Evolutionary conservation across 2,113 vertebrate genomes (phyloP).

Genomic region (Physeter macrocephalus): DNA sequence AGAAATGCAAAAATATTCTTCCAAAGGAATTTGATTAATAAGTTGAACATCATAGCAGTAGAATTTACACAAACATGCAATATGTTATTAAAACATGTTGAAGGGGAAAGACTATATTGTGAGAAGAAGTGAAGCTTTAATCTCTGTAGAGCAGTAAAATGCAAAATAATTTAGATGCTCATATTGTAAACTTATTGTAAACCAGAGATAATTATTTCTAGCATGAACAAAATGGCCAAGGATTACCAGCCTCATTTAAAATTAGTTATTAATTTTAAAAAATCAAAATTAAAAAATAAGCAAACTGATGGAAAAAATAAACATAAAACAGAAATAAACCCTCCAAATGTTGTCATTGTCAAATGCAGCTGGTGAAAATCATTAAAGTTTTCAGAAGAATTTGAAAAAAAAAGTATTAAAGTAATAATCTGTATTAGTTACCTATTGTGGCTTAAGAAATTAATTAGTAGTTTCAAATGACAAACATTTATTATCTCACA

Average conservation of each 20-base stretch:
- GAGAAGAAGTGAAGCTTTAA: background rate
- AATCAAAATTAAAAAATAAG: background rate
- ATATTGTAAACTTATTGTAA: background rate
- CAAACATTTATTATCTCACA: background rate
- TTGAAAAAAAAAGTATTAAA: background rate
- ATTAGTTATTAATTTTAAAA: background rate
- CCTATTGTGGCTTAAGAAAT: background rate
- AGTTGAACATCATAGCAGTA: background rate
- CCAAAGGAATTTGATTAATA: background rate
- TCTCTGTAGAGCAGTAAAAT: background rate
- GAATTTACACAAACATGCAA: background rate
- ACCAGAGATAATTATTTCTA: background rate
- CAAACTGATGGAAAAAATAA: background rate
- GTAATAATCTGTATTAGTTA: background rate
- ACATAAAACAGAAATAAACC: background rate
- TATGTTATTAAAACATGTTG: background rate
- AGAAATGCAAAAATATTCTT: background rate
- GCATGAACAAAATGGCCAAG: background rate
- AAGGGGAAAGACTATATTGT: background rate
- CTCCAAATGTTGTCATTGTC: background rate
- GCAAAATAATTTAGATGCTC: background rate
- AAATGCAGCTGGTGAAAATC: background rate
- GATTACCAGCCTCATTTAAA: background rate
- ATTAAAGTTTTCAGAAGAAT: background rate
- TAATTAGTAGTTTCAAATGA: background rate